Conservation (phyloP, 2,888 invertebrate genomes). For the Torymus texanus region DNA sequence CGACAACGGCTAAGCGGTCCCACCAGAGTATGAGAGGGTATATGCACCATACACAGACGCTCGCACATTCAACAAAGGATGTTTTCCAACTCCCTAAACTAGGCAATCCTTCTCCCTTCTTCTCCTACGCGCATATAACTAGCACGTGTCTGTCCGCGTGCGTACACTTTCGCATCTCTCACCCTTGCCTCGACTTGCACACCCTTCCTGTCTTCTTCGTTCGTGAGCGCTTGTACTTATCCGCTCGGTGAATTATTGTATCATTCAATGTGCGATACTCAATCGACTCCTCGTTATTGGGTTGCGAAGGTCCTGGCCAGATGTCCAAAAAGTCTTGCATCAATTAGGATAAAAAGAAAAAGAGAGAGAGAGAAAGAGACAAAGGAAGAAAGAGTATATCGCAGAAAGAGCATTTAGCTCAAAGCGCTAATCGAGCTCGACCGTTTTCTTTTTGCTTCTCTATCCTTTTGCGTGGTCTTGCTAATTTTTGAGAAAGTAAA, state of each 20-base stretch:
- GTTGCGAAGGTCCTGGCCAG: slow-evolving; percentile 67
- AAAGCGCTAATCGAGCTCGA: no score
- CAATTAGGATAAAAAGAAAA: slow-evolving; percentile 16
- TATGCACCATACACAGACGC: background rate
- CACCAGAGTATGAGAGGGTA: no score
- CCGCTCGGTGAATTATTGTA: slow-evolving; percentile 58
- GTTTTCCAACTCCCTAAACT: slow-evolving; percentile 75
- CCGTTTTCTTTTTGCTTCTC: no score
- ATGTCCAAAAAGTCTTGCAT: slow-evolving; percentile 66
- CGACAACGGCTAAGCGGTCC: no score
- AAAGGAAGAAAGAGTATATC: no score
- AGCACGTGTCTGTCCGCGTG: background rate
- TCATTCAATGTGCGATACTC: slow-evolving; percentile 59
- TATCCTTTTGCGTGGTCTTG: no score
- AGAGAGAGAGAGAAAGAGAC: background rate
- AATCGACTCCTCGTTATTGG: slow-evolving; percentile 72
- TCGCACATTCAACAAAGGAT: slow-evolving; percentile 69
- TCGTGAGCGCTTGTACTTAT: slow-evolving; percentile 54
- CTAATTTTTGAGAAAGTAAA: no score
- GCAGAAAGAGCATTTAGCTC: no score
- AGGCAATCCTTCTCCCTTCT: slow-evolving; percentile 71
- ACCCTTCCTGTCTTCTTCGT: slow-evolving; percentile 21
- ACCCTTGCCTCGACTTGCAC: background rate
- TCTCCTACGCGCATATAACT: slow-evolving; percentile 24
- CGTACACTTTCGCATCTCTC: slow-evolving; percentile 15